A percentile compares a stretch with the other conserved stretches of the same genome.
These are phyloP conservation scores for Nesidiocoris tenuis DNA, from an alignment of 2,888 invertebrate species.

Conservation along the genomic window DNA sequence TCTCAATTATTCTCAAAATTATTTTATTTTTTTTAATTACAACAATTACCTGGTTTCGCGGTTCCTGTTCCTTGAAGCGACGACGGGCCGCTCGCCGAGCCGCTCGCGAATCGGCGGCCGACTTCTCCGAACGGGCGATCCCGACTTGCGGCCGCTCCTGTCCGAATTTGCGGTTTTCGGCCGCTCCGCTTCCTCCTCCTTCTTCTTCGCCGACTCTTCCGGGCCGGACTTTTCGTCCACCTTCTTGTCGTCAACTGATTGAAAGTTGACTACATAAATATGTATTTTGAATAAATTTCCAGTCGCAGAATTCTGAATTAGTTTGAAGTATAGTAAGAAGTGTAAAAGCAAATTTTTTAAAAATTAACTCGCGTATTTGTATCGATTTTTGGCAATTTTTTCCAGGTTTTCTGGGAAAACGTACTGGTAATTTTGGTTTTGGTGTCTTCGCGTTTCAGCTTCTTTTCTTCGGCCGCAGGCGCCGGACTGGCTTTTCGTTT, in stretches of 20 bases:
- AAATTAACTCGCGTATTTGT: too few relatives aligned
- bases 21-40: too few relatives aligned
- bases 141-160: conserved; percentile 23
- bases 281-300: too few relatives aligned
- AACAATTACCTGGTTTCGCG: background rate
- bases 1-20: too few relatives aligned
- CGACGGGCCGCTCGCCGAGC: conserved; percentile 23
- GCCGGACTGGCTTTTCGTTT: conserved; percentile 46
- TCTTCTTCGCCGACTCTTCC: background rate
- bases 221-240: background rate
- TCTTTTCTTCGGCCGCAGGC: conserved; percentile 53
- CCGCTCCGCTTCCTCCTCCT: background rate
- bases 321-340: too few relatives aligned
- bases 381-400: too few relatives aligned
- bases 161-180: conserved; percentile 23
- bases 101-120: conserved; percentile 15
- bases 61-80: background rate
- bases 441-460: conserved; percentile 46
- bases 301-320: too few relatives aligned
- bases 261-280: too few relatives aligned
- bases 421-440: too few relatives aligned
- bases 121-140: conserved; percentile 19
- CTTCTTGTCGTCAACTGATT: background rate
- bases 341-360: too few relatives aligned
- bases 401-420: too few relatives aligned